Conservation (phyloP, 2,113 vertebrate species). For the Ctenodactylus gundi region DNA sequence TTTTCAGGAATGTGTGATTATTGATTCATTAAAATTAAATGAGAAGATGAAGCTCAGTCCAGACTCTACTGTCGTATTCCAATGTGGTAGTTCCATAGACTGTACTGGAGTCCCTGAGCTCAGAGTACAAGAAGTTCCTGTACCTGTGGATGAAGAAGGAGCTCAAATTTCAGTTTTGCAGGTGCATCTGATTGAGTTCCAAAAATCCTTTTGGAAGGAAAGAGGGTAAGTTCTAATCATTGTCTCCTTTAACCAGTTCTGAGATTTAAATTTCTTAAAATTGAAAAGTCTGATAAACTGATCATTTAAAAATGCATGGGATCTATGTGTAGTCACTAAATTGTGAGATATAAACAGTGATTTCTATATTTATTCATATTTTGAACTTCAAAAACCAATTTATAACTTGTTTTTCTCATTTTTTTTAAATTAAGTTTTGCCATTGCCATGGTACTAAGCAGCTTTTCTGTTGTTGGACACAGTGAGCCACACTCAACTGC, state of each 20-base stretch:
- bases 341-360: background rate
- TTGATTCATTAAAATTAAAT: constrained; percentile 53
- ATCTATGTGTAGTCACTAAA: background rate
- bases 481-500: too few relatives aligned
- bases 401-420: background rate
- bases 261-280: background rate
- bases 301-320: background rate
- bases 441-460: background rate
- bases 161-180: constrained; percentile 65
- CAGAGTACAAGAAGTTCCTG: background rate
- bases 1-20: constrained; percentile 67
- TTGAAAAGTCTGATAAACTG: background rate
- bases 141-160: constrained; percentile 49
- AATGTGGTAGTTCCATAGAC: background rate
- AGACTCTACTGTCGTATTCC: constrained; percentile 29
- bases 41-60: constrained; percentile 31
- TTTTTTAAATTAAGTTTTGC: background rate
- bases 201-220: constrained; percentile 81
- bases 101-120: background rate
- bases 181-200: constrained; percentile 73
- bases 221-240: constrained; percentile 81
- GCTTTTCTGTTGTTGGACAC: too few relatives aligned
- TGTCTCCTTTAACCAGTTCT: background rate
- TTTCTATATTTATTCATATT: background rate
- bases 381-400: background rate